phyloP scores from a whole-genome alignment of 2,797 vertebrate genomes.

The Heteromormyrus szaboi region DNA sequence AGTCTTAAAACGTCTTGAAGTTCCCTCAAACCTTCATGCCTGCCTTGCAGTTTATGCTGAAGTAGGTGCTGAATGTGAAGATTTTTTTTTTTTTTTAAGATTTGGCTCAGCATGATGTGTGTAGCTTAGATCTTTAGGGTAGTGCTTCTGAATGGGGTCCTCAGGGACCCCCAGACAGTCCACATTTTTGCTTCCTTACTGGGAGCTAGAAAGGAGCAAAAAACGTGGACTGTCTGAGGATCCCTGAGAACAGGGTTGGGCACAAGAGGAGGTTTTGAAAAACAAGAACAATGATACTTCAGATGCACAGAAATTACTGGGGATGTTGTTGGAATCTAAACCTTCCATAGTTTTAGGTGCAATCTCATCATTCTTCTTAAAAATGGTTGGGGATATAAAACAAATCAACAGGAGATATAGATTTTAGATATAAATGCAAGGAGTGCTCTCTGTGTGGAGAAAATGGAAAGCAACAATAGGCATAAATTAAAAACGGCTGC shows the following conservation, averaged over 20 bases:
- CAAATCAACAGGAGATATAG: background rate
- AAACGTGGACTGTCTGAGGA: background rate
- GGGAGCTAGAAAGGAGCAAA: background rate
- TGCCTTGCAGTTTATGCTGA: background rate
- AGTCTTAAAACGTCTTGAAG: background rate
- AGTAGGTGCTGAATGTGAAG: background rate
- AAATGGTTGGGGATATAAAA: background rate
- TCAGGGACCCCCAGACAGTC: background rate
- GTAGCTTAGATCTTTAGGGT: background rate
- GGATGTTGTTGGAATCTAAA: background rate
- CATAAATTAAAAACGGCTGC: background rate
- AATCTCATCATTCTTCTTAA: background rate
- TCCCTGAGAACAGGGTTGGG: background rate
- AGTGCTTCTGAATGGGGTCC: background rate
- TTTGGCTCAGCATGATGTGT: background rate
- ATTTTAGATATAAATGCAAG: background rate
- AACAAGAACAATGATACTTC: background rate
- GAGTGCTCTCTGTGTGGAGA: background rate
- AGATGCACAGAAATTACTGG: background rate
- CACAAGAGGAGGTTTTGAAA: background rate
- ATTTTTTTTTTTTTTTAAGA: background rate
- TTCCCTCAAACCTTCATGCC: background rate
- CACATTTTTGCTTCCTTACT: background rate
- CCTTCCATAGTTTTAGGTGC: background rate
- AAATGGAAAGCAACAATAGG: background rate